phyloP scores from a whole-genome alignment of 2,797 vertebrate genomes.

The Malacoctenus gilli region DNA sequence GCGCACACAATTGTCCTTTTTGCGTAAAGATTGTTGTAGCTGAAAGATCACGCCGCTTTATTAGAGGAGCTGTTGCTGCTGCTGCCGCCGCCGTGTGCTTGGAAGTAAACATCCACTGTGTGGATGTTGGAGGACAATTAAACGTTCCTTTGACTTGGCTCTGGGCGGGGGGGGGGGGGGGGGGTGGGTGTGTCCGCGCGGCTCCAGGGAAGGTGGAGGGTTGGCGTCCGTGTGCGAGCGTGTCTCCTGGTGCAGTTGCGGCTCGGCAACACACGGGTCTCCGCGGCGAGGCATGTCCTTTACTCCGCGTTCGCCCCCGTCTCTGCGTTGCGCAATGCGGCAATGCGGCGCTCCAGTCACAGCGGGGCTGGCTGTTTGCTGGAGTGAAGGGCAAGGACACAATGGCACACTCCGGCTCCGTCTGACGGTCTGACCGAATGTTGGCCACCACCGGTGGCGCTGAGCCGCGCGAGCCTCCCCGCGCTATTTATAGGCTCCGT shows the following conservation, averaged over 20 bases:
- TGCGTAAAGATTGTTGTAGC: too few relatives aligned
- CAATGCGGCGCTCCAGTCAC: slow-evolving; percentile 74
- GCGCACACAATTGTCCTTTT: background rate
- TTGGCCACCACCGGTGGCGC: slow-evolving; percentile 9
- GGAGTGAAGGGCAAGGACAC: slow-evolving; percentile 67
- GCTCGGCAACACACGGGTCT: slow-evolving; percentile 58
- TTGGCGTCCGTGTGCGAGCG: slow-evolving; percentile 29
- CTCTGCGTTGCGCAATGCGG: slow-evolving; percentile 79
- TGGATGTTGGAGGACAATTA: slow-evolving; percentile 14
- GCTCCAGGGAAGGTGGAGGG: background rate
- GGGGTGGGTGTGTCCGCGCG: slow-evolving; percentile 24
- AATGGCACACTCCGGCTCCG: slow-evolving; percentile 27
- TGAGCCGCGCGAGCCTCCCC: slow-evolving; percentile 5
- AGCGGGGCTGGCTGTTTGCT: slow-evolving; percentile 48
- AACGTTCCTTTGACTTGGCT: slow-evolving; percentile 10
- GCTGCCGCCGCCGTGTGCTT: background rate
- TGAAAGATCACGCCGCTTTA: background rate
- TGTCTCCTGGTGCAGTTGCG: slow-evolving; percentile 49
- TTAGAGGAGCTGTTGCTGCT: background rate
- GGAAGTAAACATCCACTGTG: slow-evolving; percentile 1
- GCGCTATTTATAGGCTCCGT: slow-evolving; percentile 29
- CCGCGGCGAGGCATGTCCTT: slow-evolving; percentile 58
- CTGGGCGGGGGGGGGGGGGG: slow-evolving; percentile 10
- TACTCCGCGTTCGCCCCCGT: slow-evolving; percentile 67
- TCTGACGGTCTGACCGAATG: slow-evolving; percentile 31